Conservation (phyloP, 1,140 invertebrate species). For the Notospermus geniculatus region DNA sequence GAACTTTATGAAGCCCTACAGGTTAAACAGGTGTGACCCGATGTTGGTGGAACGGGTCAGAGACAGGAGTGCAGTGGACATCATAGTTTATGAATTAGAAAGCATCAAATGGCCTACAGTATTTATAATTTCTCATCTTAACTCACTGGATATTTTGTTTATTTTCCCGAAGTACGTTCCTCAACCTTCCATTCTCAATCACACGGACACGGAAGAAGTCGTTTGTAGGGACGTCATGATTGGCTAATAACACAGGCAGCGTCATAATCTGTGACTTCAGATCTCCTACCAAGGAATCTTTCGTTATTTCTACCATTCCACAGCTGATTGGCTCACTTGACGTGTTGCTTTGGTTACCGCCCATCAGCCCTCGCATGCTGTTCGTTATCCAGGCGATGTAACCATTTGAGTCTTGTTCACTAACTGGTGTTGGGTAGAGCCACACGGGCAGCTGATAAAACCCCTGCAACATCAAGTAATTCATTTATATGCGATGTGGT, state of each 20-base stretch:
- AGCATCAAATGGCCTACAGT: too few relatives aligned
- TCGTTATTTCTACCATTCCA: slow-evolving; percentile 38
- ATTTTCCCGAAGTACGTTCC: slow-evolving; percentile 28
- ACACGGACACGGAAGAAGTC: slow-evolving; percentile 38
- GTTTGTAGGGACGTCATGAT: slow-evolving; percentile 26
- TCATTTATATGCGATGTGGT: too few relatives aligned
- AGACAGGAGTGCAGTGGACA: not conserved
- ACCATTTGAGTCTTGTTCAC: slow-evolving; percentile 2
- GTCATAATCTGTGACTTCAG: slow-evolving; percentile 38
- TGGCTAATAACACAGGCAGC: slow-evolving; percentile 20
- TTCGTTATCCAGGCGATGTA: slow-evolving; percentile 21
- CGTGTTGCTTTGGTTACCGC: not conserved
- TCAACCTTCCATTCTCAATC: slow-evolving; percentile 26
- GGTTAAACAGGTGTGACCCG: too few relatives aligned
- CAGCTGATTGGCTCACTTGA: slow-evolving; percentile 18
- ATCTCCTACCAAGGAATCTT: slow-evolving; percentile 34
- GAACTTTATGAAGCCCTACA: too few relatives aligned
- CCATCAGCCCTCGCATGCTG: slow-evolving; percentile 9
- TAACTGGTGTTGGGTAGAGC: slow-evolving; percentile 31
- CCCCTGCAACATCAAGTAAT: slow-evolving; percentile 27
- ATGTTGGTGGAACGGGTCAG: not conserved
- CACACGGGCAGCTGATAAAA: slow-evolving; percentile 33
- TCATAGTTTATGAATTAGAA: too few relatives aligned
- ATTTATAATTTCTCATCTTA: not conserved
- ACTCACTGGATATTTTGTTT: slow-evolving; percentile 37